These are phyloP conservation scores for Petrolisthes cinctipes DNA, from an alignment of 2,888 invertebrate genomes.

Conservation along the genomic window DNA sequence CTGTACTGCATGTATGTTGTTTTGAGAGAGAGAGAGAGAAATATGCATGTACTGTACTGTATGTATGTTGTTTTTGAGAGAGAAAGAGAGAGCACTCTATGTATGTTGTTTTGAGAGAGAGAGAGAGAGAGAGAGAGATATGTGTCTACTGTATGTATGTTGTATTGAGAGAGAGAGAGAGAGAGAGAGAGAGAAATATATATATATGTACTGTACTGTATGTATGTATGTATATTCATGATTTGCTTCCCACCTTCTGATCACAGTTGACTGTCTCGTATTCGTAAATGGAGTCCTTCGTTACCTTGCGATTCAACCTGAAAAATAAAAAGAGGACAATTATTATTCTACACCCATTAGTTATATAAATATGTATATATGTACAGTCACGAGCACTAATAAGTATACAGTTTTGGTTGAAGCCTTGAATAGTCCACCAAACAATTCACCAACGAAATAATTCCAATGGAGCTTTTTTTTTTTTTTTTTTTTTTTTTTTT, in stretches of 20 bases:
- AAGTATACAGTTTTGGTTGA: not conserved
- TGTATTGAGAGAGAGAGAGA: slow-evolving; percentile 11
- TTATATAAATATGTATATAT: not conserved
- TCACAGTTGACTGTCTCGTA: slow-evolving; percentile 57
- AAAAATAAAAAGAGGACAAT: slow-evolving; percentile 9
- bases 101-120: too few species aligned
- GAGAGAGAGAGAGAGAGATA: slow-evolving; percentile 1
- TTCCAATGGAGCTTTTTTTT: not conserved
- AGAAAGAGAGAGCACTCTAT: not conserved
- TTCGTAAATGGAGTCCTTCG: slow-evolving; percentile 58
- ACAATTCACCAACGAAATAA: not conserved
- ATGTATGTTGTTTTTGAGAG: not conserved
- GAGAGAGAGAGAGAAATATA: not conserved
- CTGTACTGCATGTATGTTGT: not conserved
- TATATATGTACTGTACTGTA: not conserved
- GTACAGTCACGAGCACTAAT: not conserved
- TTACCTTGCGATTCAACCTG: slow-evolving; percentile 60
- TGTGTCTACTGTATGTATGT: too few species aligned
- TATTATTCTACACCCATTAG: not conserved
- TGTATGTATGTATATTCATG: not conserved
- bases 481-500: not conserved
- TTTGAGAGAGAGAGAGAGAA: not conserved
- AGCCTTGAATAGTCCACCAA: too few species aligned
- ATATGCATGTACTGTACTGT: not conserved
- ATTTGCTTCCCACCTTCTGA: slow-evolving; percentile 50